These are phyloP conservation scores for Anableps anableps DNA, from an alignment of 2,797 vertebrate species.

Conservation along the genomic window DNA sequence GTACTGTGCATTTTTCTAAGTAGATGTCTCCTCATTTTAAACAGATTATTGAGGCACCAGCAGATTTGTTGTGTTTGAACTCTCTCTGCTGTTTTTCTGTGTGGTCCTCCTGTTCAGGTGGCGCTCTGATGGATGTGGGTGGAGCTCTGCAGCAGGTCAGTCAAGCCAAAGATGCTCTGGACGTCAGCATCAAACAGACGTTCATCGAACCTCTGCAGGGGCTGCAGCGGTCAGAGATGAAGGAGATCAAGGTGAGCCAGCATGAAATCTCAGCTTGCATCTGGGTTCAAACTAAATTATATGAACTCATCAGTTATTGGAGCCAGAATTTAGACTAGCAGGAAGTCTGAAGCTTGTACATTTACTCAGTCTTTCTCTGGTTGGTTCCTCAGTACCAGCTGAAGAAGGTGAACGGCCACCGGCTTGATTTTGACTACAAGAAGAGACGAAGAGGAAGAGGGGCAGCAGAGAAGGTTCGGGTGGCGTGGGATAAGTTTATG, in stretches of 20 bases:
- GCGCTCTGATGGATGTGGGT: constrained; percentile 85
- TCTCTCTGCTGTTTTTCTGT: neutral
- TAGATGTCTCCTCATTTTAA: too few relatives aligned
- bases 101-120: constrained; percentile 67
- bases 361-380: neutral
- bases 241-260: constrained; percentile 87
- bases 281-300: neutral
- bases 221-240: constrained; percentile 91
- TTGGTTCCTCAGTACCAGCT: constrained; percentile 84
- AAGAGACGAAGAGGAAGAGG: constrained; percentile 89
- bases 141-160: constrained; percentile 91
- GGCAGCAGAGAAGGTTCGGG: constrained; percentile 85
- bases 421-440: constrained; percentile 95
- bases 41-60: neutral
- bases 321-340: neutral
- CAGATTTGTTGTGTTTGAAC: neutral
- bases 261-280: neutral
- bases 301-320: neutral
- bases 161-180: constrained; percentile 88
- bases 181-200: constrained; percentile 89
- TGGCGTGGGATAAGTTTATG: constrained; percentile 87
- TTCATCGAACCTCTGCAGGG: constrained; percentile 92
- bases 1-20: constrained; percentile 58
- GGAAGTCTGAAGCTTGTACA: neutral
- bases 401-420: constrained; percentile 91